phyloP scores from a whole-genome alignment of 1,140 invertebrate species.

The Neoseiulus cucumeris region DNA sequence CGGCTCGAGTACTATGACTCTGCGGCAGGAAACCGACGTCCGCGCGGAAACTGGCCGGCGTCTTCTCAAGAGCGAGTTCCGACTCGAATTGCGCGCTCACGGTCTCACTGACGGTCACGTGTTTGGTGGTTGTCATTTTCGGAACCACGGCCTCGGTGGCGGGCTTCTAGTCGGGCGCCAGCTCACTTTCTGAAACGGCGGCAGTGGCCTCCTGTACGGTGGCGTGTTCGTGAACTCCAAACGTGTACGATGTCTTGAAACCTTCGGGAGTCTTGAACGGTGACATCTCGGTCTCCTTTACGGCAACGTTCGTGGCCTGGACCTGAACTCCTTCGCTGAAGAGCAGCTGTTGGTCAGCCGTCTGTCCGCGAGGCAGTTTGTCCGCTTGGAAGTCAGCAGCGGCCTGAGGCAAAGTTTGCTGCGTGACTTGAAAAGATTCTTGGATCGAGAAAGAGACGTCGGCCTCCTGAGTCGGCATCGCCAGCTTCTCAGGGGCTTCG shows the following conservation, averaged over 20 bases:
- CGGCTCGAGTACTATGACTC: neutral
- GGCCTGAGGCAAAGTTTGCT: neutral
- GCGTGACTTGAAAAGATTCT: conserved; percentile 16
- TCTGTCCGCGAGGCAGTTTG: neutral
- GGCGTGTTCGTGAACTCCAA: conserved; percentile 15
- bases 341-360: neutral
- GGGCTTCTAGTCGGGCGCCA: conserved; percentile 13
- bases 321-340: conserved; percentile 11
- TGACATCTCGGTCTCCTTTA: conserved; percentile 14
- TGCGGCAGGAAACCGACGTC: neutral
- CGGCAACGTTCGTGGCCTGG: conserved; percentile 14
- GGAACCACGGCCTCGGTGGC: conserved; percentile 2
- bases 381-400: neutral
- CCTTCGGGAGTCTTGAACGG: conserved; percentile 12
- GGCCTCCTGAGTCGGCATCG: conserved; percentile 19
- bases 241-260: conserved; percentile 11
- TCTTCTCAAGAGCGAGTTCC: neutral
- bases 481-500: conserved; percentile 24
- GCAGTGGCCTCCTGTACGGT: conserved; percentile 12
- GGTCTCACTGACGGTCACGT: conserved; percentile 18
- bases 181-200: conserved; percentile 16
- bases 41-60: conserved; percentile 11
- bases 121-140: conserved; percentile 14
- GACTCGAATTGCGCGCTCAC: conserved; percentile 17
- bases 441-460: conserved; percentile 14